These are phyloP conservation scores for Sycophila texana DNA, from an alignment of 2,888 invertebrate genomes.

Conservation along the genomic window DNA sequence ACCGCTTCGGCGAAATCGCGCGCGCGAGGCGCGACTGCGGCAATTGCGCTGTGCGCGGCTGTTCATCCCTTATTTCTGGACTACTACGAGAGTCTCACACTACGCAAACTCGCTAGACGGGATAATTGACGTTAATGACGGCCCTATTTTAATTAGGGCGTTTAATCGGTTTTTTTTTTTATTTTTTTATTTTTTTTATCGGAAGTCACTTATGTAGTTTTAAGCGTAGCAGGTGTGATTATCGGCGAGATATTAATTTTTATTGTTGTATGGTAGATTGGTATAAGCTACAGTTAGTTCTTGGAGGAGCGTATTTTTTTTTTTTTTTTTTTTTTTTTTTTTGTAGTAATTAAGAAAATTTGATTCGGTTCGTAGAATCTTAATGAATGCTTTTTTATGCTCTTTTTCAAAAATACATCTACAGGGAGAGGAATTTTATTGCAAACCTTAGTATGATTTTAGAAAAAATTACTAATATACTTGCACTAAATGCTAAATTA, in stretches of 20 bases:
- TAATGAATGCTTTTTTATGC: too few relatives aligned
- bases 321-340: background rate
- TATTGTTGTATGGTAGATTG: background rate
- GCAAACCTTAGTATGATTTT: too few relatives aligned
- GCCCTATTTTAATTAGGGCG: conserved; percentile 8
- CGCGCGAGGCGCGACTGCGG: conserved; percentile 15
- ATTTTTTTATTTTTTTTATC: background rate
- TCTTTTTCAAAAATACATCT: too few relatives aligned
- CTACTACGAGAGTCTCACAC: conserved; percentile 6
- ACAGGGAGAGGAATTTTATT: too few relatives aligned
- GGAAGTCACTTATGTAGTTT: background rate
- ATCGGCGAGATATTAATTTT: background rate
- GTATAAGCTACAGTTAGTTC: background rate
- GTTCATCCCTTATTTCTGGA: conserved; percentile 50
- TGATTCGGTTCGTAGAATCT: background rate
- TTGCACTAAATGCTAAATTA: too few relatives aligned
- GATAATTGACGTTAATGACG: conserved; percentile 52
- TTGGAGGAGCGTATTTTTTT: background rate
- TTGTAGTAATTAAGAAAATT: background rate
- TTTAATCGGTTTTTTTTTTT: background rate
- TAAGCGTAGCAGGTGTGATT: background rate
- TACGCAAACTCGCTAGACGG: conserved; percentile 32
- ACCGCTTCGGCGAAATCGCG: conserved; percentile 49
- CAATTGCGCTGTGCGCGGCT: conserved; percentile 12
- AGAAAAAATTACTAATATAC: too few relatives aligned